Base-by-base conservation (phyloP, 2,797 vertebrate genomes). In the Chloroceryle inda region DNA sequence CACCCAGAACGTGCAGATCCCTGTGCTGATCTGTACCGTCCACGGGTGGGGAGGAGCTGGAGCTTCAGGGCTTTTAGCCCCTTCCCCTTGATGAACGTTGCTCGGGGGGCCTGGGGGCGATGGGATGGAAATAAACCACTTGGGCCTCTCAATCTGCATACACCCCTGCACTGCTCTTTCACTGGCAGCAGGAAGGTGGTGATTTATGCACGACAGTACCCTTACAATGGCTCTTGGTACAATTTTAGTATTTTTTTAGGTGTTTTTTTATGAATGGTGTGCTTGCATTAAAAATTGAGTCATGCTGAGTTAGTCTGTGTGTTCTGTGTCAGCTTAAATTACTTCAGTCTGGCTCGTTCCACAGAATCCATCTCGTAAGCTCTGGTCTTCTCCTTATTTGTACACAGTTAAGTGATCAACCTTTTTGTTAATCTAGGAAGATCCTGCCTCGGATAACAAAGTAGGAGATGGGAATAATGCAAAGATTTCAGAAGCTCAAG, bases 381-480 rank as follows among this genome's bases (percentile, higher is more conserved):
- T 53, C 52, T 85, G 47, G 17, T 69, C 20, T 17, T 29, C 38
- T n/a, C 24, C 15, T 50, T 23, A 10, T 1, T 49, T 73, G 18
- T 29, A 29, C 75, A 50, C 84, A 62, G 8, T 47, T 42, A 23
- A 83, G 37, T 93, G 71, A 93, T 14, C 64, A 23, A 68, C 5
- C 73, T 56, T 67, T 89, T 27, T 88, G 66, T 96, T 96, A 13
- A 79, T 71, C 29, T 91, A 98, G 98, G 97, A 97, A 75, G 94
- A 97, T 66, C 91, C 96, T 72, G 71, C 42, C 64, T 23, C 45
- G 82, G 96, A 92, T 59, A 92, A 91, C 58, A 91, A 89, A 88
- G 88, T 35, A 33, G 89, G 89, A 81, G 80, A 94, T 3, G 37
- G 62, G 85, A 89, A 95, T 66, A 89, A 58, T 14, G 40, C 31